phyloP scores from a whole-genome alignment of 2,888 invertebrate species.

The Polydrusus pterygomalis region DNA sequence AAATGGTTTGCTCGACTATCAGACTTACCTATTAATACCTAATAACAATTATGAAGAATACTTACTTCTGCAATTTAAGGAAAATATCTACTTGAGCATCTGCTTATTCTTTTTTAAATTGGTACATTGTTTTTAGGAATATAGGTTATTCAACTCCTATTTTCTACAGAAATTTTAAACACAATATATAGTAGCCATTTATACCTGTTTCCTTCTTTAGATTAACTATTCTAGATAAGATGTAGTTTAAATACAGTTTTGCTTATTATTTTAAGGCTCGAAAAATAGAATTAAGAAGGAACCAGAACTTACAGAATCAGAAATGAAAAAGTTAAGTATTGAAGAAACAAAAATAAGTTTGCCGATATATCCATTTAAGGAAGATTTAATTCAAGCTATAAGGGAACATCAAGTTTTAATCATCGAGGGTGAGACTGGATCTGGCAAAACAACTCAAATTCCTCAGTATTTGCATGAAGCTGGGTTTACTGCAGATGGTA shows the following conservation, averaged over 20 bases:
- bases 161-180: no score
- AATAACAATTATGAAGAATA: no score
- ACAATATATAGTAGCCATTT: no score
- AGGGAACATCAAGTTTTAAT: conserved; percentile 91
- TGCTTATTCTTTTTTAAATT: neutral
- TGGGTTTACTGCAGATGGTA: conserved; percentile 86
- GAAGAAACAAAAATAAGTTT: conserved; percentile 94
- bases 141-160: no score
- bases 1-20: no score
- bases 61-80: no score
- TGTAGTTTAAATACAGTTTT: neutral
- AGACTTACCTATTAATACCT: no score
- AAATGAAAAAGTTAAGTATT: conserved; percentile 86
- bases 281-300: conserved; percentile 74
- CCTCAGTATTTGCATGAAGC: conserved; percentile 98
- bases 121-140: neutral
- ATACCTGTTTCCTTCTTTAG: no score
- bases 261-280: conserved; percentile 61
- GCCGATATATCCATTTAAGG: conserved; percentile 94
- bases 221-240: no score
- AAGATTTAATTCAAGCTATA: conserved; percentile 94
- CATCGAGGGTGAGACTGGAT: conserved; percentile 98
- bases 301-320: conserved; percentile 78
- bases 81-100: no score
- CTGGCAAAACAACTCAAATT: conserved; percentile 99